Evolutionary conservation across 2,113 vertebrate species (phyloP).

Genomic region (Amazona guildingii): DNA sequence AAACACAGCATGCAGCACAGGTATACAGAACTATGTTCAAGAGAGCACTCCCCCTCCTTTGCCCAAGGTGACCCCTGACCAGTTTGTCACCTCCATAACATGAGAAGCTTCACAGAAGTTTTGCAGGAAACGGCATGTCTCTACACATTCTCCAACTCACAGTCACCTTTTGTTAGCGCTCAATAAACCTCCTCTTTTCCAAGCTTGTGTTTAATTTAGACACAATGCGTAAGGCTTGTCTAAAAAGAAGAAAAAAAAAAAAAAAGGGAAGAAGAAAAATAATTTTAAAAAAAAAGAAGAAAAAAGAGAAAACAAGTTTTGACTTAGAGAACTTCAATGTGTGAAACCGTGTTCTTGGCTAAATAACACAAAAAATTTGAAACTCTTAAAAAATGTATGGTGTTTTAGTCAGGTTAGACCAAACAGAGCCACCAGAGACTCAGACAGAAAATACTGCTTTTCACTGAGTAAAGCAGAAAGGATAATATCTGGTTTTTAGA

Average conservation of each 20-base stretch:
- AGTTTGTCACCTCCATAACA: neutral
- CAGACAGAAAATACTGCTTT: neutral
- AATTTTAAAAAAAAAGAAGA: neutral
- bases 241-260: neutral
- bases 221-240: neutral
- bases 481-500: neutral
- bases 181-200: neutral
- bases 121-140: neutral
- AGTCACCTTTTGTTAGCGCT: neutral
- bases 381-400: neutral
- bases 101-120: neutral
- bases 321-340: neutral
- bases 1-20: too few relatives aligned
- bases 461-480: neutral
- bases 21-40: neutral
- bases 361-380: neutral
- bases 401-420: neutral
- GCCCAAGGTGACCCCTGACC: neutral
- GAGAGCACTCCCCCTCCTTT: neutral
- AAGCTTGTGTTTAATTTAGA: constrained; percentile 3
- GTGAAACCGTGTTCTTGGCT: neutral
- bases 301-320: neutral
- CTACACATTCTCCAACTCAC: neutral
- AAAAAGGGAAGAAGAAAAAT: too few relatives aligned
- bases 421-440: neutral